phyloP scores from a whole-genome alignment of 2,888 invertebrate genomes.

The Sepioteuthis lessoniana region DNA sequence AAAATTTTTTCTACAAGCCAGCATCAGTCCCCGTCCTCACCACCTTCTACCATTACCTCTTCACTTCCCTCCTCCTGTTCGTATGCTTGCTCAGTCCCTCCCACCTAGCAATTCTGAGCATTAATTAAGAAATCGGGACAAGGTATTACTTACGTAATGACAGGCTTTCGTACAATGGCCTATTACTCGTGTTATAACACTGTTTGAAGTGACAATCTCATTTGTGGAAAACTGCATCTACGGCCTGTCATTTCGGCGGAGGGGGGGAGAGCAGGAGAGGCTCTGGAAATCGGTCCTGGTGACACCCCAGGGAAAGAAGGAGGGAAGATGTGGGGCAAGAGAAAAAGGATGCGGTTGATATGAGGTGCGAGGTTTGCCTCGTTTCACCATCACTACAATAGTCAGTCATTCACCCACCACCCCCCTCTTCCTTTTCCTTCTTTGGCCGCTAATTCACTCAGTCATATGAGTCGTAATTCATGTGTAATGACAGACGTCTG shows the following conservation, averaged over 20 bases:
- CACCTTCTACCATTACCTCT: no score
- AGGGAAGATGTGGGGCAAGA: not conserved
- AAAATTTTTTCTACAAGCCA: not conserved
- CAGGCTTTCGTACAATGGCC: slow-evolving; percentile 46
- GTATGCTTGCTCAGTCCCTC: not conserved
- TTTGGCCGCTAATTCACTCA: not conserved
- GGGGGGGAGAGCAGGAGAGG: not conserved
- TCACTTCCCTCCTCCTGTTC: not conserved
- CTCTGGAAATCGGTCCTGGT: not conserved
- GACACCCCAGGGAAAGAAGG: not conserved
- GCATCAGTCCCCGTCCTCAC: not conserved
- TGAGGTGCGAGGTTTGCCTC: not conserved
- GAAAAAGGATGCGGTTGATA: not conserved
- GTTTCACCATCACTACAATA: not conserved
- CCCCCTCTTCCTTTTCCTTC: not conserved
- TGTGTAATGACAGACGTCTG: not conserved
- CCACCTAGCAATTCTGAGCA: not conserved
- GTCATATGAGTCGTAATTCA: slow-evolving; percentile 35
- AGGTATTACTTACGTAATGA: slow-evolving; percentile 47
- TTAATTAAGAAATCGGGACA: slow-evolving; percentile 38
- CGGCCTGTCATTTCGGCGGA: slow-evolving; percentile 39
- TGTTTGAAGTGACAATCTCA: slow-evolving; percentile 44
- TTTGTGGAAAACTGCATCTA: slow-evolving; percentile 3
- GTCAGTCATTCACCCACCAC: not conserved
- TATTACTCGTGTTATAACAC: slow-evolving; percentile 42